Percentiles rank a stretch among this genome's conserved stretches.
Evolutionary conservation across 1,140 invertebrate genomes (phyloP).

Genomic region (Ips typographus): DNA sequence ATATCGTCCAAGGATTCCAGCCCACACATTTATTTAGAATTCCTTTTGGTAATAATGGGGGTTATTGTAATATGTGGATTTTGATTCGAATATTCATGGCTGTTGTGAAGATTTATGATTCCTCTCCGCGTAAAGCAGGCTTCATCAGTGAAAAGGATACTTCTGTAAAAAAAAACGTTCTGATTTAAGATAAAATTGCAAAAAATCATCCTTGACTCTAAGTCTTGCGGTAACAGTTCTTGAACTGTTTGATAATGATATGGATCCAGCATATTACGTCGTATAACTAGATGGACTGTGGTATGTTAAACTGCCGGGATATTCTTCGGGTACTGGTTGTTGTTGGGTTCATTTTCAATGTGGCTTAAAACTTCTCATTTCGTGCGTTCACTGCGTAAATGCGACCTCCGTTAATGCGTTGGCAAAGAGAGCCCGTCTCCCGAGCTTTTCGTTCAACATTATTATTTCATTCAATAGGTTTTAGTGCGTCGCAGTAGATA

Average conservation of each 20-base stretch:
- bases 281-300: conserved; percentile 21
- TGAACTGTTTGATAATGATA: background rate
- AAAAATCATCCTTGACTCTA: conserved; percentile 4
- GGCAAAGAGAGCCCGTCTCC: conserved; percentile 8
- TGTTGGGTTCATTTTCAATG: conserved; percentile 16
- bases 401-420: conserved; percentile 6
- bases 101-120: conserved; percentile 13
- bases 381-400: conserved; percentile 20
- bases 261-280: conserved; percentile 8
- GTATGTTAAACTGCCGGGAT: conserved; percentile 19
- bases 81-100: conserved; percentile 5
- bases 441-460: conserved; percentile 4
- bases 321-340: conserved; percentile 20
- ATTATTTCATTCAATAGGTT: background rate
- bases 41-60: background rate
- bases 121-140: conserved; percentile 6
- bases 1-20: background rate
- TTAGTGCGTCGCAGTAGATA: too few species aligned
- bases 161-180: conserved; percentile 7
- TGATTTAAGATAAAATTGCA: conserved; percentile 12
- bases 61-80: conserved; percentile 6
- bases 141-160: conserved; percentile 11
- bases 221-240: conserved; percentile 3
- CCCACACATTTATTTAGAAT: too few species aligned
- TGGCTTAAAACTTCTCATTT: conserved; percentile 17